Evolutionary conservation across 2,797 vertebrate genomes (phyloP).

Genomic region (Acipenser transmontanus): DNA sequence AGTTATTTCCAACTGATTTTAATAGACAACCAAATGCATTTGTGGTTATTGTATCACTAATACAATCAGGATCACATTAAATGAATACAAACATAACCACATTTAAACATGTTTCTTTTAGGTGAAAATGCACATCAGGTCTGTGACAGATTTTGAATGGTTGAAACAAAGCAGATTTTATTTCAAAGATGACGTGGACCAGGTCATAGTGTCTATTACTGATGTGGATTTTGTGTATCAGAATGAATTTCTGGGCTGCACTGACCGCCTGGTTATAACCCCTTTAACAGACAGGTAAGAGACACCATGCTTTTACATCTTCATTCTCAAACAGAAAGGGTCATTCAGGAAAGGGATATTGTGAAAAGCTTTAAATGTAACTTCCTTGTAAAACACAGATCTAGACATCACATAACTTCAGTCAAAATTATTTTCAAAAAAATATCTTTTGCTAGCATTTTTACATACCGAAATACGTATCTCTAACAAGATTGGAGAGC

Average conservation of each 20-base stretch:
- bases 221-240: constrained; percentile 66
- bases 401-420: too few species aligned
- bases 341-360: too few species aligned
- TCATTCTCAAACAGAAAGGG: neutral
- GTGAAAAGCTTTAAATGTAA: too few species aligned
- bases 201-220: constrained; percentile 56
- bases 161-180: constrained; percentile 66
- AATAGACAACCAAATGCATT: neutral
- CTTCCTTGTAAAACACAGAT: too few species aligned
- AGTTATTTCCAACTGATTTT: too few species aligned
- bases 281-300: constrained; percentile 63
- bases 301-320: constrained; percentile 10
- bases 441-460: too few species aligned
- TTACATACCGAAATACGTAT: too few species aligned
- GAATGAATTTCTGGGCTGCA: constrained; percentile 67
- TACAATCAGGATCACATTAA: neutral
- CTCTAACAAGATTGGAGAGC: too few species aligned
- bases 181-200: constrained; percentile 57
- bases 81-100: neutral
- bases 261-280: constrained; percentile 65
- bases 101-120: constrained; percentile 29
- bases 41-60: neutral
- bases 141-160: constrained; percentile 62
- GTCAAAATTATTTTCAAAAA: too few species aligned
- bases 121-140: constrained; percentile 62